Percentiles rank a stretch among this genome's conserved stretches.
phyloP scores from a whole-genome alignment of 2,888 invertebrate genomes.

The Rotaria magnacalcarata region DNA sequence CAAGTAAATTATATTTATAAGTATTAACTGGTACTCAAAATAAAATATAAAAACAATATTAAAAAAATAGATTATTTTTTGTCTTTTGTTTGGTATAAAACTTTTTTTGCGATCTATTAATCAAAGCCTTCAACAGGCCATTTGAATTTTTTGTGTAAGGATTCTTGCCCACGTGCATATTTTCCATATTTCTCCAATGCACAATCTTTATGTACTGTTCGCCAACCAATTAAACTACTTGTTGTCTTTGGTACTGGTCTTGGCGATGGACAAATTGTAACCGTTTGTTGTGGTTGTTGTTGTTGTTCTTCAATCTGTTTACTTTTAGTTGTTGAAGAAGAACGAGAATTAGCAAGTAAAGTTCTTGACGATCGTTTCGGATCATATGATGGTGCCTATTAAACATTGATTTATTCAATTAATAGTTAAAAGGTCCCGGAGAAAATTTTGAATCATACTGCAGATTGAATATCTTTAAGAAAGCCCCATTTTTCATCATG shows the following conservation, averaged over 20 bases:
- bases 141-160: constrained; percentile 38
- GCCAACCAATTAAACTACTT: constrained; percentile 40
- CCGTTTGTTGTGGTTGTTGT: not conserved
- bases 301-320: not conserved
- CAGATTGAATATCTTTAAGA: constrained; percentile 18
- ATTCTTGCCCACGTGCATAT: constrained; percentile 36
- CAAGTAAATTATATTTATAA: not conserved
- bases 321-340: not conserved
- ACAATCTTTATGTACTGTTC: constrained; percentile 37
- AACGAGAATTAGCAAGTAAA: not conserved
- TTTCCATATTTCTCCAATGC: constrained; percentile 39
- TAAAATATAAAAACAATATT: not conserved
- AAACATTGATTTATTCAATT: not conserved
- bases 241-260: constrained; percentile 39
- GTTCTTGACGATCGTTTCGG: not conserved
- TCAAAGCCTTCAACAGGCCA: constrained; percentile 44
- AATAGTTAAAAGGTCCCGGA: too few relatives aligned
- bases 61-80: not conserved
- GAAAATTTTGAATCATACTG: not conserved
- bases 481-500: constrained; percentile 44
- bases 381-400: not conserved
- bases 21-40: not conserved
- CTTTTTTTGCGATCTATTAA: not conserved
- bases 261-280: not conserved
- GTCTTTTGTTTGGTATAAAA: not conserved